Percentiles rank a stretch among this genome's conserved stretches.
Conservation (phyloP, 2,113 vertebrate genomes). For the Pagrus major region DNA sequence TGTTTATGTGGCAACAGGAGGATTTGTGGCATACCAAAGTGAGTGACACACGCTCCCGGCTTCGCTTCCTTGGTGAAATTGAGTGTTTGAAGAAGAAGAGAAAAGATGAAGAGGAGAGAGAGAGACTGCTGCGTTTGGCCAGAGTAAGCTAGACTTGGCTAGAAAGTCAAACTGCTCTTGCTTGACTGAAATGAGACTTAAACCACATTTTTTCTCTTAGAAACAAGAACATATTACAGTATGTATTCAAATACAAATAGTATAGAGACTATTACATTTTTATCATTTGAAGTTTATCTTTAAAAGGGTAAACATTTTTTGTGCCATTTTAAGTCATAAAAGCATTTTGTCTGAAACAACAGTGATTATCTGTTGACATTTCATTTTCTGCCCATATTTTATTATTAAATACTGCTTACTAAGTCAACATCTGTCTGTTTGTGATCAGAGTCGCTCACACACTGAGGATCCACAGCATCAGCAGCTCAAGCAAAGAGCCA, state of each 20-base stretch:
- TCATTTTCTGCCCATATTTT: not conserved
- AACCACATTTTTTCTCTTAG: not conserved
- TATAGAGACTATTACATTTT: not conserved
- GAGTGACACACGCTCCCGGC: conserved; percentile 90
- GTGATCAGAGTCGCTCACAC: conserved; percentile 90
- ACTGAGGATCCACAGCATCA: conserved; percentile 92
- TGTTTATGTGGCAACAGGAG: conserved; percentile 78
- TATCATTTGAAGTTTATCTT: not conserved
- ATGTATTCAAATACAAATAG: not conserved
- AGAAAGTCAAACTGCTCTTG: not conserved
- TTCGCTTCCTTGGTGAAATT: conserved; percentile 93
- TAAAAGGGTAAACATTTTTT: not conserved
- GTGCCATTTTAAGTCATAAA: not conserved
- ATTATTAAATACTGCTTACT: not conserved
- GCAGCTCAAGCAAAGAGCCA: conserved; percentile 94
- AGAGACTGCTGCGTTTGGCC: conserved; percentile 88
- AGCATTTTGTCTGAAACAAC: not conserved
- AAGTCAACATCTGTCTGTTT: conserved; percentile 27
- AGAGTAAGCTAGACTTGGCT: conserved; percentile 81
- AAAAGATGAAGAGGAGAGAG: conserved; percentile 89
- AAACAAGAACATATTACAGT: not conserved
- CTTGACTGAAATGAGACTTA: not conserved
- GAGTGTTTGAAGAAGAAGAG: conserved; percentile 90
- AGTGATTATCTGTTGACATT: too few species aligned
- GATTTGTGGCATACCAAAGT: conserved; percentile 83